Base-by-base conservation (phyloP, 2,113 vertebrate species). In the Esox niger region DNA sequence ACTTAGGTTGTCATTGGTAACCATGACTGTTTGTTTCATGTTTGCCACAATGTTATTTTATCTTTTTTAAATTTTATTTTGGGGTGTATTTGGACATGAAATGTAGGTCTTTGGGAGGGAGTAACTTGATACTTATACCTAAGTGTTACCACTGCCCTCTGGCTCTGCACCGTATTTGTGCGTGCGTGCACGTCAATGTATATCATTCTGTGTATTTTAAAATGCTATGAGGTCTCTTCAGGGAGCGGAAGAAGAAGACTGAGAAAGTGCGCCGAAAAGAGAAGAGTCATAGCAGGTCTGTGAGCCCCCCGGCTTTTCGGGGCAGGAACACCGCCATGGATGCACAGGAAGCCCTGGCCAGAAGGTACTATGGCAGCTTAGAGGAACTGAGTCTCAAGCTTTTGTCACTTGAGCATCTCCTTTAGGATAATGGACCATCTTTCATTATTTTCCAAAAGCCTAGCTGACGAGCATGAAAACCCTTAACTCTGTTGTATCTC, bases 311-410 rank as follows among this genome's bases (percentile, higher is more conserved):
- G 17, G 88, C 91, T 6, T 98, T 99, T 82, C 90, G 97, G 30
- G 97, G 96, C 25, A 90, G 97, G 75, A 98, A 99, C 79, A 94
- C 96, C 73, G 97, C 97, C 20, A 99, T 99, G 97, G 97, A 99
- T 82, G 97, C 97, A 27, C 97, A 98, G 77, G 97, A 99, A 74
- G 96, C 97, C 6, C 81, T 99, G 77, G 96, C 96, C 79, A 93
- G 96, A 85, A 96, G 96, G 96, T 98, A 83, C 26, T 64, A n/a
- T 4, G 13, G 25, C 30, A 13, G 21, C 32, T 66, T 49, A 59
- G 60, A 62, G 69, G 31, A 70, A 64, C 31, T 70, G 47, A 68
- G 59, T 25, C 15, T 31, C 47, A 61, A 52, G 56, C 27, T 55
- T n/a, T 30, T 31, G 30, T 66, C 27, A 43, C 35, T 29, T 11